A percentile compares a stretch with the other conserved stretches of the same genome.
phyloP scores from a whole-genome alignment of 2,113 vertebrate genomes.

The Chunga burmeisteri region DNA sequence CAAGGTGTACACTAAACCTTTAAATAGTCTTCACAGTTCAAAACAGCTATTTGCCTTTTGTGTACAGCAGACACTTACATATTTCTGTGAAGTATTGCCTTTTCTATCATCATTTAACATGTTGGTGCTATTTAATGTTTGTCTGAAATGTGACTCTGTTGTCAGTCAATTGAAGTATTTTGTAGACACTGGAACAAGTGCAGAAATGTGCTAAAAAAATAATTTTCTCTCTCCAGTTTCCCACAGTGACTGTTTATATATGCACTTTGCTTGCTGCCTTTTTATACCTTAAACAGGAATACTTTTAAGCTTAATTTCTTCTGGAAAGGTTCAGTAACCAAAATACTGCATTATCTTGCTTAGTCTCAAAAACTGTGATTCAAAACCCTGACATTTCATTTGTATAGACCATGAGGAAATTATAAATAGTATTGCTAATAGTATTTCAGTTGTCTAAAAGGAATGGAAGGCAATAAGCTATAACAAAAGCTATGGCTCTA shows the following conservation, averaged over 20 bases:
- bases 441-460: background rate
- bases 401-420: background rate
- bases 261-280: background rate
- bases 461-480: background rate
- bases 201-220: background rate
- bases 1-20: constrained; percentile 59
- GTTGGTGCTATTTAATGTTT: constrained; percentile 36
- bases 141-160: constrained; percentile 25
- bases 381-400: background rate
- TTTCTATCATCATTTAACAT: constrained; percentile 39
- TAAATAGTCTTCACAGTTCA: constrained; percentile 62
- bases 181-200: background rate
- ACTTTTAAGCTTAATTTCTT: background rate
- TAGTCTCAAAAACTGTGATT: background rate
- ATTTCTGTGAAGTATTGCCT: constrained; percentile 53
- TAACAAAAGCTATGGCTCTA: background rate
- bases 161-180: constrained; percentile 15
- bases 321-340: background rate
- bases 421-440: background rate
- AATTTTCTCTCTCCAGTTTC: background rate
- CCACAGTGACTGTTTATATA: background rate
- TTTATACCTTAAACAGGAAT: background rate
- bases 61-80: constrained; percentile 48
- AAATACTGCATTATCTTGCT: background rate
- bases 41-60: constrained; percentile 62